These are phyloP conservation scores for Lepidothrix coronata DNA, from an alignment of 2,113 vertebrate species.

Conservation along the genomic window DNA sequence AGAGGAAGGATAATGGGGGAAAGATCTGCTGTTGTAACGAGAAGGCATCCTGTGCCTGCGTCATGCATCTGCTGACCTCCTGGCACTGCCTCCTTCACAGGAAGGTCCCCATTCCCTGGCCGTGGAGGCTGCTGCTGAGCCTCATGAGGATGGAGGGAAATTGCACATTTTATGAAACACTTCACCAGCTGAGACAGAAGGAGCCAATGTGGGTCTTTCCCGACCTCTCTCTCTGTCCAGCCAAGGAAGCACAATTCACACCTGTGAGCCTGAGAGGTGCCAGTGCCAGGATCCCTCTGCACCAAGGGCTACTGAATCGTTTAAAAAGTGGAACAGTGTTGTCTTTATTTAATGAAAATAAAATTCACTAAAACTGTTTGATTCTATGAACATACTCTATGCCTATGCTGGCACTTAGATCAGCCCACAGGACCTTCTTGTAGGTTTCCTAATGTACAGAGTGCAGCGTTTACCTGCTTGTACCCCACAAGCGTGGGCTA, in stretches of 20 bases:
- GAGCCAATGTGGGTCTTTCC: neutral
- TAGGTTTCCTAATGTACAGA: neutral
- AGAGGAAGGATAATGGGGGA: neutral
- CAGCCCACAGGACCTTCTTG: neutral
- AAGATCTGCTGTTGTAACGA: neutral
- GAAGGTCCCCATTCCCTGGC: neutral
- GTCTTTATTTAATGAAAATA: neutral
- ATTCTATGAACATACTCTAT: neutral
- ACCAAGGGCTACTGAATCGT: neutral
- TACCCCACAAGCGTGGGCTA: neutral
- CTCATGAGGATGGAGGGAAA: neutral
- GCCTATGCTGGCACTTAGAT: neutral
- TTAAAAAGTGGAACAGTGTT: neutral
- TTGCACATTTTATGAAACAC: neutral
- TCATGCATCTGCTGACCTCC: neutral
- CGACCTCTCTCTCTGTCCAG: neutral
- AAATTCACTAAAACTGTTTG: neutral
- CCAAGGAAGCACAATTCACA: neutral
- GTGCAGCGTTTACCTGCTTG: neutral
- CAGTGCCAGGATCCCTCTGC: neutral
- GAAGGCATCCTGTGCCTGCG: rapidly evolving
- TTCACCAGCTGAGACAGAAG: neutral
- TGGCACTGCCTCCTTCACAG: neutral
- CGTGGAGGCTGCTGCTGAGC: neutral
- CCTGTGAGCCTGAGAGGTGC: neutral